Base-by-base conservation (phyloP, 2,888 invertebrate genomes). In the Caenorhabditis imperialis region DNA sequence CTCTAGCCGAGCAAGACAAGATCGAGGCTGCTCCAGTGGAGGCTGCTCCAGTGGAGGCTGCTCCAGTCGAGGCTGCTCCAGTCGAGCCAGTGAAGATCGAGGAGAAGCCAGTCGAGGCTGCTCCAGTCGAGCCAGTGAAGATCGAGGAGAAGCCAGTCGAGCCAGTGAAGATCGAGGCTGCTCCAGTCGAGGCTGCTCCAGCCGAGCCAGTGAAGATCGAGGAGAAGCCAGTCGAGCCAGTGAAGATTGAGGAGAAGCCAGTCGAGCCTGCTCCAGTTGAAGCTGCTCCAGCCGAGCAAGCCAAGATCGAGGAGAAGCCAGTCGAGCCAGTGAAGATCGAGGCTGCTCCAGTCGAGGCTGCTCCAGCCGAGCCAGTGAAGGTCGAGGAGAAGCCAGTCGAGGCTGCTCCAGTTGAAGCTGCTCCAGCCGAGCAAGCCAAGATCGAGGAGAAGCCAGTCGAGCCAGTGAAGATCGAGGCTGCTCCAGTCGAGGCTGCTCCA, bases 21-120 rank as follows among this genome's bases (percentile, higher is more conserved):
- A 51, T 35, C 23, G 44, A 57, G 20, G 27, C 47, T 38, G 50
- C 27, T 16, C 48, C 37, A 38, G 30, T 42, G 14, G 48, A 50
- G 20, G 27, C 50, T 14, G 25, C 38, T 23, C 38, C 48, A 51
- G 51, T 38, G 12, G 48, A 61, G 23, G 44, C 47, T 35, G 37
- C 33, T 22, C 37, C 33, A 47, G 27, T 30, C 10, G 35, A 53
- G 25, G 23, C n/a, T n/a, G n/a, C n/a, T n/a, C n/a, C n/a, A n/a
- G n/a, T n/a, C n/a, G n/a, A n/a, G n/a, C n/a, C n/a, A n/a, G n/a
- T n/a, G n/a, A n/a, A n/a, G n/a, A n/a, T n/a, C n/a, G n/a, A n/a
- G n/a, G n/a, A 27, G 35, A 35, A 51, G 25, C 48, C 48, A 60
- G 60, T 18, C 38, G 60, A 58, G 47, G 20, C 45, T 45, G 22